Conservation (phyloP, 2,113 vertebrate genomes). For the Diadophis punctatus region DNA sequence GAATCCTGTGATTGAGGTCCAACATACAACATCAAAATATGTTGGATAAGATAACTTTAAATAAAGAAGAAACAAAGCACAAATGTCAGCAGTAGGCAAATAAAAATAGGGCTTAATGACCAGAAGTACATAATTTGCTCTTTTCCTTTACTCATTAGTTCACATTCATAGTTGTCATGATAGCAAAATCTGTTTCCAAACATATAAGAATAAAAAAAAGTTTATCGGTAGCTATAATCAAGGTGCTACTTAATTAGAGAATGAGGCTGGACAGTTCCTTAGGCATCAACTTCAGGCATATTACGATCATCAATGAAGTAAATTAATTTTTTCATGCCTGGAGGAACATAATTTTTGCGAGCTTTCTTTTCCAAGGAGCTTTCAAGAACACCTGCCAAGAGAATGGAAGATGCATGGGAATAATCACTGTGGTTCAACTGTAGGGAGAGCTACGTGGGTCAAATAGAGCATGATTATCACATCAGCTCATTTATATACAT, state of each 20-base stretch:
- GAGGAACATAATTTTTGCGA: conserved; percentile 73
- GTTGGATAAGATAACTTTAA: neutral
- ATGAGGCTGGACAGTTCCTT: conserved; percentile 75
- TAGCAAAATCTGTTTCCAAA: neutral
- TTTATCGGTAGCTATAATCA: conserved; percentile 73
- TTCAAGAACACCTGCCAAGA: conserved; percentile 71
- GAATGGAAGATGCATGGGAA: conserved; percentile 20
- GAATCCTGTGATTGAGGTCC: neutral
- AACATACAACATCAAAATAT: neutral
- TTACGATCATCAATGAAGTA: conserved; percentile 80
- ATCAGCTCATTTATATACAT: neutral
- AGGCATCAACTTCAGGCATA: conserved; percentile 76
- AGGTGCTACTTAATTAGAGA: conserved; percentile 76
- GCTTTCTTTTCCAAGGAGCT: conserved; percentile 78
- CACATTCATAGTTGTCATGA: neutral
- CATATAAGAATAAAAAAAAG: neutral
- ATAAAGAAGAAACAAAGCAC: neutral
- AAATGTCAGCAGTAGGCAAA: neutral
- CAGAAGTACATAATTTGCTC: neutral
- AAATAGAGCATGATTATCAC: neutral
- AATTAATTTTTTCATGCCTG: conserved; percentile 75
- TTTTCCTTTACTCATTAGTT: neutral
- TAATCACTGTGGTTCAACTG: conserved; percentile 1
- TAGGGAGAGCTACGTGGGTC: neutral
- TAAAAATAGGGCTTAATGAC: neutral